These are phyloP conservation scores for Philereme transversata DNA, from an alignment of 2,888 invertebrate genomes.

Conservation along the genomic window DNA sequence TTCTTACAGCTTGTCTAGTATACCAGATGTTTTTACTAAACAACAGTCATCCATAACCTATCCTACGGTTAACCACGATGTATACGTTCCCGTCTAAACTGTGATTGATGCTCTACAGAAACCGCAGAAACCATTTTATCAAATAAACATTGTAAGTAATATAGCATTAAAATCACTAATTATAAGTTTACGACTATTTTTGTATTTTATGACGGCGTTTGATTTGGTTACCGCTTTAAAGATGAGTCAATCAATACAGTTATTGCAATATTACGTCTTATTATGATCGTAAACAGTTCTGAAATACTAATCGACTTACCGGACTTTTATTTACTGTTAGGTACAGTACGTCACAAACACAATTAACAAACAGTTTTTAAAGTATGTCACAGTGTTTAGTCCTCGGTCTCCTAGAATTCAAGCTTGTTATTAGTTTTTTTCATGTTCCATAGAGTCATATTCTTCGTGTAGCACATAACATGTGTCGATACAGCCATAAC, in stretches of 20 bases:
- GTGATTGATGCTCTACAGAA: conserved; percentile 22
- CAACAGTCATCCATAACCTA: conserved; percentile 19
- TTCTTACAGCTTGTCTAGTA: background rate
- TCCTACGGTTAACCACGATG: conserved; percentile 18
- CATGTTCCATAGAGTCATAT: background rate
- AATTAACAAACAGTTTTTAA: background rate
- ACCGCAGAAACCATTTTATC: conserved; percentile 1
- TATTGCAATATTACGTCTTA: background rate
- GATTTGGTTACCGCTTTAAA: conserved; percentile 6
- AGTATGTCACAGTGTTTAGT: background rate
- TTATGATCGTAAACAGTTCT: background rate
- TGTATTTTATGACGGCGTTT: conserved; percentile 9
- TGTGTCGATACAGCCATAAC: conserved; percentile 4
- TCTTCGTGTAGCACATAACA: background rate
- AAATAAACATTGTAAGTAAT: conserved; percentile 8
- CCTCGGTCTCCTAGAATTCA: background rate
- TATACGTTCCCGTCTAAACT: conserved; percentile 5
- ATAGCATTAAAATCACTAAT: conserved; percentile 5
- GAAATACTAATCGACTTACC: background rate
- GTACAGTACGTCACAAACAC: too few relatives aligned
- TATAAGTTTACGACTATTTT: conserved; percentile 10
- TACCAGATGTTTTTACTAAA: conserved; percentile 15
- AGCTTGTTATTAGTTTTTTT: background rate
- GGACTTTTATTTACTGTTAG: background rate
- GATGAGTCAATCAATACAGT: conserved; percentile 1